A percentile compares a stretch with the other conserved stretches of the same genome.
phyloP scores from a whole-genome alignment of 2,888 invertebrate species.

The Drosophila differens region DNA sequence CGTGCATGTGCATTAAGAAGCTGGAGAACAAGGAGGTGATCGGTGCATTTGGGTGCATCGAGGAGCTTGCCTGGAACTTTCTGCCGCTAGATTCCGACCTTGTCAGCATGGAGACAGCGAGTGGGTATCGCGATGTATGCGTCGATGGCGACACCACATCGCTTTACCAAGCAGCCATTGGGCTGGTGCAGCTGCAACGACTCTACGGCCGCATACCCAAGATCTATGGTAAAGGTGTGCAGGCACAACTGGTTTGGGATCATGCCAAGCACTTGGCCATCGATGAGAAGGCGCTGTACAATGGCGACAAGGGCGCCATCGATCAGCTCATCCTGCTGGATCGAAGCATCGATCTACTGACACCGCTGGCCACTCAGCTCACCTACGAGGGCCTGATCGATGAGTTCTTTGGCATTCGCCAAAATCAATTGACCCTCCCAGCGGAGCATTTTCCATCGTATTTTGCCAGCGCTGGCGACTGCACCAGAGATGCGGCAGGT shows the following conservation, averaged over 20 bases:
- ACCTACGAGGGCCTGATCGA: constrained; percentile 99
- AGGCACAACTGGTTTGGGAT: constrained; percentile 95
- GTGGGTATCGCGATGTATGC: constrained; percentile 93
- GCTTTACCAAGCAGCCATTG: constrained; percentile 94
- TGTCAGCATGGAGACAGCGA: constrained; percentile 95
- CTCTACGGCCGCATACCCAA: constrained; percentile 95
- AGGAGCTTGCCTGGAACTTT: constrained; percentile 94
- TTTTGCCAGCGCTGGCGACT: constrained; percentile 50
- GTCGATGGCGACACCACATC: constrained; percentile 96
- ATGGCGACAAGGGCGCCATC: constrained; percentile 88
- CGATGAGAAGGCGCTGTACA: constrained; percentile 86
- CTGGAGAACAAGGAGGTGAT: constrained; percentile 93
- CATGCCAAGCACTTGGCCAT: constrained; percentile 92
- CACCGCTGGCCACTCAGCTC: constrained; percentile 96
- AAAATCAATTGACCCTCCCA: constrained; percentile 92
- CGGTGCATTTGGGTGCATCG: constrained; percentile 90
- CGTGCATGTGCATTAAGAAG: constrained; percentile 94
- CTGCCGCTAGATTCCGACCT: constrained; percentile 97
- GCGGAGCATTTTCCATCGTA: constrained; percentile 91
- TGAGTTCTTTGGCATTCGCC: constrained; percentile 95
- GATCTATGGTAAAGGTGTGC: constrained; percentile 95
- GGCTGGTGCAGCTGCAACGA: constrained; percentile 93
- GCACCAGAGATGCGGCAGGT: constrained; percentile 17
- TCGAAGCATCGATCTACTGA: constrained; percentile 95
- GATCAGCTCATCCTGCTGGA: constrained; percentile 96